These are phyloP conservation scores for Euproctis similis DNA, from an alignment of 2,888 invertebrate species.

Conservation along the genomic window DNA sequence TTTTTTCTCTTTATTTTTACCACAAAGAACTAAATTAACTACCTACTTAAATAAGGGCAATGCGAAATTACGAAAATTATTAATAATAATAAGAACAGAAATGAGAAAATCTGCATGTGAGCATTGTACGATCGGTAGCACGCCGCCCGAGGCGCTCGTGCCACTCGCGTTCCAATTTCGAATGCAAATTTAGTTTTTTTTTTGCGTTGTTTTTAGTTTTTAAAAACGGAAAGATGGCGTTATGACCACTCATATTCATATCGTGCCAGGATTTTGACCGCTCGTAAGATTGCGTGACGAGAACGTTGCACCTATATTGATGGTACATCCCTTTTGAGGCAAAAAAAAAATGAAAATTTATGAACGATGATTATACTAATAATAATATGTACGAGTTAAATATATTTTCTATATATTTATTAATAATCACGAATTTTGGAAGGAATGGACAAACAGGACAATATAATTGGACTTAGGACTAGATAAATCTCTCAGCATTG, in stretches of 20 bases:
- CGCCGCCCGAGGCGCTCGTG: constrained; percentile 63
- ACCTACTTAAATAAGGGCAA: constrained; percentile 34
- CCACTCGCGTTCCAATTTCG: constrained; percentile 64
- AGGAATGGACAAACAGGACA: too few relatives aligned
- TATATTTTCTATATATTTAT: too few relatives aligned
- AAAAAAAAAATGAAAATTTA: too few relatives aligned
- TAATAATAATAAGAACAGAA: too few relatives aligned
- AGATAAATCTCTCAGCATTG: too few relatives aligned
- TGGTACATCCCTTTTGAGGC: constrained; percentile 31
- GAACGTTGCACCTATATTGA: constrained; percentile 45
- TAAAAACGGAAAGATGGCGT: constrained; percentile 35
- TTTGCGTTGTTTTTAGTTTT: too few relatives aligned
- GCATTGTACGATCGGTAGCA: constrained; percentile 54
- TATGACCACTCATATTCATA: constrained; percentile 36
- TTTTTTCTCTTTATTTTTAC: too few relatives aligned
- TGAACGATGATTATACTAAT: too few relatives aligned
- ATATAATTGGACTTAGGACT: too few relatives aligned
- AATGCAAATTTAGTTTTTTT: constrained; percentile 64
- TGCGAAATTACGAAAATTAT: constrained; percentile 41
- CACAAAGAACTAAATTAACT: constrained; percentile 23
- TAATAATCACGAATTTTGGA: too few relatives aligned
- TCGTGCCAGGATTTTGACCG: constrained; percentile 44
- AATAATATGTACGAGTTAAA: too few relatives aligned
- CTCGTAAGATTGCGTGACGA: constrained; percentile 35
- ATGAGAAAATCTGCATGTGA: constrained; percentile 33